Evolutionary conservation across 2,888 invertebrate genomes (phyloP).

Genomic region (Geotrupes spiniger): DNA sequence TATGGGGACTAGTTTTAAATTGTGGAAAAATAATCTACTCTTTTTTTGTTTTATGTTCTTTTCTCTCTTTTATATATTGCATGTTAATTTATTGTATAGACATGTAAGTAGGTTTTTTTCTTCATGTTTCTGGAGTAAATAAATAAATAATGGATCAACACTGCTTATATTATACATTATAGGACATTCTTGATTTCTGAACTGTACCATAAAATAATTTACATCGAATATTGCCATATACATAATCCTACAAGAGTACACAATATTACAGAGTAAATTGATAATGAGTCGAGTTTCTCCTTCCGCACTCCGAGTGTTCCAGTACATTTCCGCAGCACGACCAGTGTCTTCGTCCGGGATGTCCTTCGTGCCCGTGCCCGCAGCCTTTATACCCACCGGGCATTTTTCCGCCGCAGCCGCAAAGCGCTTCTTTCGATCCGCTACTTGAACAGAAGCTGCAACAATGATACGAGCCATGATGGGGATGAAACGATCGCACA

Average conservation of each 20-base stretch:
- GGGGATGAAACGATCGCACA: slow-evolving; percentile 62
- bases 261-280: slow-evolving; percentile 56
- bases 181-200: no score
- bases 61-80: no score
- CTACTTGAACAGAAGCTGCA: slow-evolving; percentile 80
- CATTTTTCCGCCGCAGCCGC: slow-evolving; percentile 74
- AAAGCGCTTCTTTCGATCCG: slow-evolving; percentile 64
- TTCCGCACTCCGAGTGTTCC: slow-evolving; percentile 61
- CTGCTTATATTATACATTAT: no score
- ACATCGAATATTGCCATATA: neutral
- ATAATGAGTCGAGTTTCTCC: slow-evolving; percentile 52
- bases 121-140: no score
- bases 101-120: no score
- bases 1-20: no score
- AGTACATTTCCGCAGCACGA: slow-evolving; percentile 72
- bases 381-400: slow-evolving; percentile 73
- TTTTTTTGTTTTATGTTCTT: no score
- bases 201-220: no score
- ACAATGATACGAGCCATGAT: slow-evolving; percentile 74
- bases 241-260: neutral
- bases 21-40: no score
- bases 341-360: slow-evolving; percentile 79
- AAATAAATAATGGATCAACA: no score
- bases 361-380: slow-evolving; percentile 77
- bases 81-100: no score